Percentiles rank a stretch among this genome's conserved stretches.
These are phyloP conservation scores for Eledona agricola DNA, from an alignment of 2,888 invertebrate genomes.

Conservation along the genomic window DNA sequence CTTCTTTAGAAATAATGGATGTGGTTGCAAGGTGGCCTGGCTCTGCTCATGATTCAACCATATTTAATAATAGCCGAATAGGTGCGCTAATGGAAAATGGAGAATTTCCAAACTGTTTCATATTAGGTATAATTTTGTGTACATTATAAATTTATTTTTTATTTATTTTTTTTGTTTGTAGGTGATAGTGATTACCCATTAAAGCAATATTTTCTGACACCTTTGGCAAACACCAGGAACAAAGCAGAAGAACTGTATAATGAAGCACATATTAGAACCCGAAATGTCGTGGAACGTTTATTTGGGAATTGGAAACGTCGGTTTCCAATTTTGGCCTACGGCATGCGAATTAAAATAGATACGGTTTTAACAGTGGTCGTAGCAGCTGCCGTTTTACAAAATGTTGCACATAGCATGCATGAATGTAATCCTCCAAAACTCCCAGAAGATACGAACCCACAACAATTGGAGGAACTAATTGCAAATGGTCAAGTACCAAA, in stretches of 20 bases:
- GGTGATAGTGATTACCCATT: constrained; percentile 1
- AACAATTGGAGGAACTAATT: too few relatives aligned
- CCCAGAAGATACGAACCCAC: background rate
- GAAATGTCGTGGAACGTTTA: constrained; percentile 46
- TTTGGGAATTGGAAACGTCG: constrained; percentile 46
- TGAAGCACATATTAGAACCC: constrained; percentile 46
- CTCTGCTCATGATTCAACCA: constrained; percentile 3
- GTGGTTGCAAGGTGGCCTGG: constrained; percentile 2
- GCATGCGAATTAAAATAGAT: constrained; percentile 37
- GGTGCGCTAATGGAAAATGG: constrained; percentile 1
- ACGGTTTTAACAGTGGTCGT: constrained; percentile 43
- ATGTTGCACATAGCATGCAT: constrained; percentile 38
- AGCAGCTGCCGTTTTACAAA: constrained; percentile 49
- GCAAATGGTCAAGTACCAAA: too few relatives aligned
- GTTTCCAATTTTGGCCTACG: constrained; percentile 41
- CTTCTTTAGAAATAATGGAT: background rate
- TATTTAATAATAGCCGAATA: constrained; percentile 3
- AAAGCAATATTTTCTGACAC: constrained; percentile 1
- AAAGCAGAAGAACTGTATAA: constrained; percentile 29
- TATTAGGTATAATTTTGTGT: constrained; percentile 1
- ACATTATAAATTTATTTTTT: constrained; percentile 1
- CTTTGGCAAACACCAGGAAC: background rate
- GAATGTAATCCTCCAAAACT: constrained; percentile 7
- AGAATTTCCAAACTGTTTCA: background rate
- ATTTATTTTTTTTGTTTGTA: too few relatives aligned